A percentile compares a stretch with the other conserved stretches of the same genome.
Conservation (phyloP, 2,888 invertebrate species). For the Hirtodrosophila histrioides region DNA sequence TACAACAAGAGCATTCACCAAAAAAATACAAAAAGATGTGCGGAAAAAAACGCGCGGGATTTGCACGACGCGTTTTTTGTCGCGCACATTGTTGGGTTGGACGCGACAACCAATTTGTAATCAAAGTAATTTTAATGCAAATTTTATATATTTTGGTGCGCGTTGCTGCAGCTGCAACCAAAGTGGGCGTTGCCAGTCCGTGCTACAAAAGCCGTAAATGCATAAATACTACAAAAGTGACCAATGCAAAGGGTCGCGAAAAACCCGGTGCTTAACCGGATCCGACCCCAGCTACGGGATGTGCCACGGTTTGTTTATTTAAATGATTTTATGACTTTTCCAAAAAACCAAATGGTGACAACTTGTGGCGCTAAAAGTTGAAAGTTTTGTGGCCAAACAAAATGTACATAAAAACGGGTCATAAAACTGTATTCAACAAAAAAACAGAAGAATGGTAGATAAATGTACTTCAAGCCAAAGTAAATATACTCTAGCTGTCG, state of each 20-base stretch:
- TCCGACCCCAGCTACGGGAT: conserved; percentile 1
- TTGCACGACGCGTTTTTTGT: conserved; percentile 35
- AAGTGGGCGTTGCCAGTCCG: conserved; percentile 25
- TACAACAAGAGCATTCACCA: conserved; percentile 11
- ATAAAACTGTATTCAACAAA: conserved; percentile 28
- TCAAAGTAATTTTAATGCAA: conserved; percentile 81
- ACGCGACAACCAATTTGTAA: conserved; percentile 75
- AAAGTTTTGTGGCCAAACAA: conserved; percentile 73
- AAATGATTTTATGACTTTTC: conserved; percentile 76
- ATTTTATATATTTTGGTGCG: conserved; percentile 73
- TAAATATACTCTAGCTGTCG: conserved; percentile 10
- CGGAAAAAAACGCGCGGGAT: conserved; percentile 38
- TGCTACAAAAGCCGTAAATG: conserved; percentile 58
- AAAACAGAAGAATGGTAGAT: neutral
- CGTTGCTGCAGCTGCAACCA: conserved; percentile 44
- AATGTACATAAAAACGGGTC: conserved; percentile 41
- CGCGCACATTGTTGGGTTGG: conserved; percentile 30
- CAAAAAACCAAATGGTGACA: conserved; percentile 74
- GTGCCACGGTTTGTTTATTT: conserved; percentile 65
- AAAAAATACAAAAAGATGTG: conserved; percentile 8
- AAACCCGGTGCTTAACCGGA: conserved; percentile 48
- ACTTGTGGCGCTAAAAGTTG: conserved; percentile 76
- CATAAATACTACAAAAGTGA: conserved; percentile 54
- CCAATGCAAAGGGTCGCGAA: conserved; percentile 38
- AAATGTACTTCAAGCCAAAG: neutral